Conservation (phyloP, 2,888 invertebrate species). For the Allophyes oxyacanthae region DNA sequence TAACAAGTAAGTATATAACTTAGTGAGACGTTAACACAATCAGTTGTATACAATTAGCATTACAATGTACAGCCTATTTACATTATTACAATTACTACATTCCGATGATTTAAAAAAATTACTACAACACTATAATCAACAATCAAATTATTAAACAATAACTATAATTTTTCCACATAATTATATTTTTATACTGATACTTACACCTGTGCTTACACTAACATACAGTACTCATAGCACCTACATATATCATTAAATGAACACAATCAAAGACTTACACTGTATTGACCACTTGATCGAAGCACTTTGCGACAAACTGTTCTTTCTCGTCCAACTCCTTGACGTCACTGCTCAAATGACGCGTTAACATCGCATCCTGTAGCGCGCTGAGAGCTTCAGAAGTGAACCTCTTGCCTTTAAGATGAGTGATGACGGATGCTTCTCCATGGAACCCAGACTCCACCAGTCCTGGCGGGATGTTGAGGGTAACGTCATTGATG, state of each 20-base stretch:
- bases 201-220: slow-evolving; percentile 22
- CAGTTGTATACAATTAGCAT: slow-evolving; percentile 42
- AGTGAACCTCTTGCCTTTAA: slow-evolving; percentile 91
- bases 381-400: slow-evolving; percentile 90
- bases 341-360: slow-evolving; percentile 71
- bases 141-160: slow-evolving; percentile 27
- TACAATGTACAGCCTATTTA: slow-evolving; percentile 51
- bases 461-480: slow-evolving; percentile 90
- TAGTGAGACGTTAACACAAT: slow-evolving; percentile 21
- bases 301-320: slow-evolving; percentile 90
- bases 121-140: slow-evolving; percentile 28
- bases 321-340: slow-evolving; percentile 87
- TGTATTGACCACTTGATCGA: slow-evolving; percentile 90
- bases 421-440: slow-evolving; percentile 90
- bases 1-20: slow-evolving; percentile 31
- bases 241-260: slow-evolving; percentile 13
- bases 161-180: slow-evolving; percentile 30
- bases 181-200: slow-evolving; percentile 28
- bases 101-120: slow-evolving; percentile 8
- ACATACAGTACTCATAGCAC: slow-evolving; percentile 34
- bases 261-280: slow-evolving; percentile 64
- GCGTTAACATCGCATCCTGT: slow-evolving; percentile 86
- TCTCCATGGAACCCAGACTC: slow-evolving; percentile 90
- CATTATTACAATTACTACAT: slow-evolving; percentile 37
- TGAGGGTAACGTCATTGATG: slow-evolving; percentile 91